A percentile compares a stretch with the other conserved stretches of the same genome.
Conservation (phyloP, 2,113 vertebrate genomes). For the Micromys minutus region DNA sequence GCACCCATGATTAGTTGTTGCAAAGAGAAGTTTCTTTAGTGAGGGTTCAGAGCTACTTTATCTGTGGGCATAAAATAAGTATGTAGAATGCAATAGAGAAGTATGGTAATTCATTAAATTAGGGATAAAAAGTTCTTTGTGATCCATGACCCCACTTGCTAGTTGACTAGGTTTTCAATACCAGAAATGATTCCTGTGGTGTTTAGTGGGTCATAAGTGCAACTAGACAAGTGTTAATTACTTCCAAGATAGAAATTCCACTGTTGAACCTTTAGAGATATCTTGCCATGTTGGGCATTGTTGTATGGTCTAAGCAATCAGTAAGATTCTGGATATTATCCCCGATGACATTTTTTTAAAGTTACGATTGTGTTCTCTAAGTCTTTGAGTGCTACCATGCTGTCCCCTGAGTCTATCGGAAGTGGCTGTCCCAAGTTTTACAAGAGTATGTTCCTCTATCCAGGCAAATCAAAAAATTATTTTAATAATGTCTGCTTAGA, state of each 20-base stretch:
- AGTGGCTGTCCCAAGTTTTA: background rate
- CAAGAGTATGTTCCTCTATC: background rate
- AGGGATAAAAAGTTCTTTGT: background rate
- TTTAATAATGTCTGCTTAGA: conserved; percentile 5
- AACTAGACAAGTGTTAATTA: background rate
- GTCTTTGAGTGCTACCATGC: background rate
- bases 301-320: background rate
- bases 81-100: background rate
- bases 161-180: background rate
- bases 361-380: background rate
- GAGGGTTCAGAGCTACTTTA: background rate
- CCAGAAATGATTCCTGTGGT: background rate
- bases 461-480: conserved; percentile 22
- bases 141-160: background rate
- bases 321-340: background rate
- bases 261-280: background rate
- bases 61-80: background rate
- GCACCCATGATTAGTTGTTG: background rate
- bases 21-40: background rate
- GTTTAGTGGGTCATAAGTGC: background rate
- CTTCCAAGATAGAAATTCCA: background rate
- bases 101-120: background rate
- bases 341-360: background rate
- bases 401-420: background rate
- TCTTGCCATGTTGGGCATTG: background rate